Evolutionary conservation across 1,140 invertebrate genomes (phyloP).

Genomic region (Venustaconcha ellipsiformis): DNA sequence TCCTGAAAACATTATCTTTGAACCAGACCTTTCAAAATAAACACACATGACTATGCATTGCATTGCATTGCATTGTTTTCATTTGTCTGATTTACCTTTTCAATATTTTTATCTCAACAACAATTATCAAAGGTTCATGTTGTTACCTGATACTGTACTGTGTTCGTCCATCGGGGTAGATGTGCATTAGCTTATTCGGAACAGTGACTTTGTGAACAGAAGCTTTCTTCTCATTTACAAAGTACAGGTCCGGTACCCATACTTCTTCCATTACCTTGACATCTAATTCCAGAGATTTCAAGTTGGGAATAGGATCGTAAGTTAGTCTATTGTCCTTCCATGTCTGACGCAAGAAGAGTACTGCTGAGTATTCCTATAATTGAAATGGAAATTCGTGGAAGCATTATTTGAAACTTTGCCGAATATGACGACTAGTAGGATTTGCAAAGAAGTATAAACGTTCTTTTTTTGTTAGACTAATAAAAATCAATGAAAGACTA

Average conservation of each 20-base stretch:
- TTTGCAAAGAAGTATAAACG: background rate
- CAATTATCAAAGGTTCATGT: background rate
- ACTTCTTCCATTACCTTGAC: constrained; percentile 84
- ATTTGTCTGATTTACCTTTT: no score
- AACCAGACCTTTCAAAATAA: no score
- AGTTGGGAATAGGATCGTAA: constrained; percentile 31
- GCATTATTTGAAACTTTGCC: no score
- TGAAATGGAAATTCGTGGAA: background rate
- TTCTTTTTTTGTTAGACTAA: background rate
- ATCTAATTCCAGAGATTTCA: constrained; percentile 71
- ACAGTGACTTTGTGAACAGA: constrained; percentile 68
- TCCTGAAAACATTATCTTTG: no score
- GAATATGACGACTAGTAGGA: background rate
- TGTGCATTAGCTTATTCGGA: constrained; percentile 77
- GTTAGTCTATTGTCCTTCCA: constrained; percentile 51
- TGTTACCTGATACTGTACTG: constrained; percentile 71
- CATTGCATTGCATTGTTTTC: no score
- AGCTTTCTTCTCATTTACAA: constrained; percentile 77
- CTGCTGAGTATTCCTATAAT: constrained; percentile 54
- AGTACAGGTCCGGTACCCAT: constrained; percentile 80
- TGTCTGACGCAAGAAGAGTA: constrained; percentile 50
- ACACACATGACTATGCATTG: no score
- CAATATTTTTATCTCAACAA: no score
- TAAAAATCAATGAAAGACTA: no score
- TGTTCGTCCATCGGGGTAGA: constrained; percentile 75